Evolutionary conservation across 2,797 vertebrate species (phyloP).

Genomic region (Erpetoichthys calabaricus): DNA sequence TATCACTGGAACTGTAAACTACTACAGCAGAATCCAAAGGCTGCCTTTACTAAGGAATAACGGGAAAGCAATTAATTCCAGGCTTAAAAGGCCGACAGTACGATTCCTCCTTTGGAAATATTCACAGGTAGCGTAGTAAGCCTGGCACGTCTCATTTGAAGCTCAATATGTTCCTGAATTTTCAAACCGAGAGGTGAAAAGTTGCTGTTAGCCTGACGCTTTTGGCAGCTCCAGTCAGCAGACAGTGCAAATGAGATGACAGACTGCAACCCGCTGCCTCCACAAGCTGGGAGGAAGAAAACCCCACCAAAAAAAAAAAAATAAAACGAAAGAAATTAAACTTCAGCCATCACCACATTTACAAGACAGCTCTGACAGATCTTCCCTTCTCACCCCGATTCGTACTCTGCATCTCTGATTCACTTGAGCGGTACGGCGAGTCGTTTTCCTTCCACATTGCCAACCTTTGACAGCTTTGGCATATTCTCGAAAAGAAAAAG

Average conservation of each 20-base stretch:
- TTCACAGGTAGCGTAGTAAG: too few species aligned
- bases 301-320: not conserved
- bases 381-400: not conserved
- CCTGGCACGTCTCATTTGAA: not conserved
- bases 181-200: conserved; percentile 1
- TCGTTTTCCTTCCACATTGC: not conserved
- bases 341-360: not conserved
- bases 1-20: too few species aligned
- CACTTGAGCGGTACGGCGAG: not conserved
- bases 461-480: too few species aligned
- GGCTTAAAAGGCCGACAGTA: too few species aligned
- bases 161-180: too few species aligned
- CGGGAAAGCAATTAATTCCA: too few species aligned
- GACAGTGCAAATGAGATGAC: too few species aligned
- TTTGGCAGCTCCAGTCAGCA: not conserved
- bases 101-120: too few species aligned
- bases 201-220: not conserved
- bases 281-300: not conserved
- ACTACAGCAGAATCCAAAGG: too few species aligned
- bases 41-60: too few species aligned
- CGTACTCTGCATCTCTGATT: not conserved
- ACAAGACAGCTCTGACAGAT: not conserved
- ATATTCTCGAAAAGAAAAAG: too few species aligned
- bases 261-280: not conserved
- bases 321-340: not conserved